These are phyloP conservation scores for Calyptomena viridis DNA, from an alignment of 2,113 vertebrate genomes.

Conservation along the genomic window DNA sequence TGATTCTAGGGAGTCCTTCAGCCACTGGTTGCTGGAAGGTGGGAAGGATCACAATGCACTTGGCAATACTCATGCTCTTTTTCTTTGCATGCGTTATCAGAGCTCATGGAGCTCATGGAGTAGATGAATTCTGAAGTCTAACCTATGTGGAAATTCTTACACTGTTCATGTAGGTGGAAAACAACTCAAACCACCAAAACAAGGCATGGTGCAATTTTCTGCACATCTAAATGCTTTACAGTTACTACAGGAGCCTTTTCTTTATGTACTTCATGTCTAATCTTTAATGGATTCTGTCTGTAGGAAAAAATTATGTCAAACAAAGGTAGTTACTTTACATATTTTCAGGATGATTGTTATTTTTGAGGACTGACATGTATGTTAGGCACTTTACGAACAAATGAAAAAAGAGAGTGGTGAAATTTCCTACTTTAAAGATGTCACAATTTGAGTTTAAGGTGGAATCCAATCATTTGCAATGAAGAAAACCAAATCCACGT, in stretches of 20 bases:
- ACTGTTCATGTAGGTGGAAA: not conserved
- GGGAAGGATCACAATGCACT: not conserved
- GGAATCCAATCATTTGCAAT: not conserved
- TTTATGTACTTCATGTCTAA: not conserved
- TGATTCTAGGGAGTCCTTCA: not conserved
- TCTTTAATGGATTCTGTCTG: not conserved
- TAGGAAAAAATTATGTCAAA: not conserved
- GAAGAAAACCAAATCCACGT: not conserved
- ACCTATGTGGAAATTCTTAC: not conserved
- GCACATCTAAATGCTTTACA: not conserved
- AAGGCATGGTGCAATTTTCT: not conserved
- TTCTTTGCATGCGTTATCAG: not conserved
- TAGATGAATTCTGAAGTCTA: not conserved
- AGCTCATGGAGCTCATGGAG: not conserved
- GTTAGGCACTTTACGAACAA: not conserved
- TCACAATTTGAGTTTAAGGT: not conserved
- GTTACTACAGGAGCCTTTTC: not conserved
- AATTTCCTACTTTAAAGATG: not conserved
- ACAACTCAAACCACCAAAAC: too few species aligned
- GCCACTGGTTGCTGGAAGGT: not conserved
- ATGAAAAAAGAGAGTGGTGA: not conserved
- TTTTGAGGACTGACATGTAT: not conserved
- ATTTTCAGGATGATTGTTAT: not conserved
- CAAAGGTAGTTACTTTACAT: not conserved
- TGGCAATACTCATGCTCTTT: not conserved